These are phyloP conservation scores for Poecilia wingei DNA, from an alignment of 2,797 vertebrate genomes.

Conservation along the genomic window DNA sequence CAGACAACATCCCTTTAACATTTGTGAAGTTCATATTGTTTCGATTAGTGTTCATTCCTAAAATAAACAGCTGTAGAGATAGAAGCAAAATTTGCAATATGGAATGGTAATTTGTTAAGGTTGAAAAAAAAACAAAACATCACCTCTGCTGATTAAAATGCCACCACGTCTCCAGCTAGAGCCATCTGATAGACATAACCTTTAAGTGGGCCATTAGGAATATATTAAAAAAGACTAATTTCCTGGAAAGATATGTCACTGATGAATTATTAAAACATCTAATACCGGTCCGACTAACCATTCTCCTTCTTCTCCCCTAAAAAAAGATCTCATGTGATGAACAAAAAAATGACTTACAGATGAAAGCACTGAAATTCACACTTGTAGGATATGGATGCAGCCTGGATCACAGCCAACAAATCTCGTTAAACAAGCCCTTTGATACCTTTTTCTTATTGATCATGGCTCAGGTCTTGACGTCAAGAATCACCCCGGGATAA, in stretches of 20 bases:
- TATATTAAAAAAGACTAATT: slow-evolving; percentile 84
- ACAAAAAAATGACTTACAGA: slow-evolving; percentile 25
- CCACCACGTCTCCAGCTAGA: slow-evolving; percentile 67
- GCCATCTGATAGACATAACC: slow-evolving; percentile 81
- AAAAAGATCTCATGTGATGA: slow-evolving; percentile 51
- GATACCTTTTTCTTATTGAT: slow-evolving; percentile 57
- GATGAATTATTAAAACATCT: slow-evolving; percentile 80
- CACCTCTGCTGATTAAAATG: slow-evolving; percentile 74
- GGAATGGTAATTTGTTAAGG: slow-evolving; percentile 53
- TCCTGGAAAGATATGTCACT: slow-evolving; percentile 76
- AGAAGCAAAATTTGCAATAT: slow-evolving; percentile 53
- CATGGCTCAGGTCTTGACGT: slow-evolving; percentile 27
- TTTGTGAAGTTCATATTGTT: background rate
- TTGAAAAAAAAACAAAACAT: slow-evolving; percentile 40
- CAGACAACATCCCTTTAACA: background rate
- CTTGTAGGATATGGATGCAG: slow-evolving; percentile 17
- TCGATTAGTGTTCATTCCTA: background rate
- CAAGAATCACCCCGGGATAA: slow-evolving; percentile 14
- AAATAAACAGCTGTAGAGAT: background rate
- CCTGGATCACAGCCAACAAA: slow-evolving; percentile 30
- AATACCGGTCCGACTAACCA: slow-evolving; percentile 52
- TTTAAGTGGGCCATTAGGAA: slow-evolving; percentile 83
- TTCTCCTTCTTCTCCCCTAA: slow-evolving; percentile 33
- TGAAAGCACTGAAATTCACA: slow-evolving; percentile 40
- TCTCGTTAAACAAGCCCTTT: slow-evolving; percentile 21